Evolutionary conservation across 2,113 vertebrate genomes (phyloP).

Genomic region (Columbina picui): DNA sequence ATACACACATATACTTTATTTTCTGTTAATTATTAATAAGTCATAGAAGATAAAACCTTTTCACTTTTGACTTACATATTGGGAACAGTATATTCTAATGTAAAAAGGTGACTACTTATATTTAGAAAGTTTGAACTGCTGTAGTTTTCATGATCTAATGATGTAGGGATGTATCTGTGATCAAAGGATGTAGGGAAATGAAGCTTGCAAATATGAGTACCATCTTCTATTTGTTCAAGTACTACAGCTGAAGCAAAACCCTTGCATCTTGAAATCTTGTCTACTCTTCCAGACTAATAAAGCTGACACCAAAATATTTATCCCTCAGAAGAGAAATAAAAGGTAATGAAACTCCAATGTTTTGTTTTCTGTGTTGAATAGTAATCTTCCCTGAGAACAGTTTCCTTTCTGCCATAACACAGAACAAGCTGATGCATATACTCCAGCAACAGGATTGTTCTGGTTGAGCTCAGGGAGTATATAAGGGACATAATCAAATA

Average conservation of each 20-base stretch:
- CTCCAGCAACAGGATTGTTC: not conserved
- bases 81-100: not conserved
- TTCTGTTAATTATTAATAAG: not conserved
- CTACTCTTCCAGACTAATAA: not conserved
- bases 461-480: not conserved
- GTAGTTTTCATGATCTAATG: fast-evolving
- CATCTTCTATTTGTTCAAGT: not conserved
- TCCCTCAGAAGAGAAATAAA: not conserved
- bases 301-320: not conserved
- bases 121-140: not conserved
- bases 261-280: not conserved
- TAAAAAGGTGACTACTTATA: not conserved
- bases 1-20: not conserved
- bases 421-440: not conserved
- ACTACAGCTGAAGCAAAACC: not conserved
- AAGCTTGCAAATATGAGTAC: not conserved
- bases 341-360: not conserved
- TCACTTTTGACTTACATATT: not conserved
- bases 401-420: not conserved
- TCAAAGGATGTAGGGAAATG: not conserved
- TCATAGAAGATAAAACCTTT: not conserved
- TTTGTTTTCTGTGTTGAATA: not conserved
- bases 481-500: not conserved
- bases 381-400: not conserved
- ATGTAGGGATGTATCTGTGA: not conserved